These are phyloP conservation scores for Galemys pyrenaicus DNA, from an alignment of 2,113 vertebrate species.

Conservation along the genomic window DNA sequence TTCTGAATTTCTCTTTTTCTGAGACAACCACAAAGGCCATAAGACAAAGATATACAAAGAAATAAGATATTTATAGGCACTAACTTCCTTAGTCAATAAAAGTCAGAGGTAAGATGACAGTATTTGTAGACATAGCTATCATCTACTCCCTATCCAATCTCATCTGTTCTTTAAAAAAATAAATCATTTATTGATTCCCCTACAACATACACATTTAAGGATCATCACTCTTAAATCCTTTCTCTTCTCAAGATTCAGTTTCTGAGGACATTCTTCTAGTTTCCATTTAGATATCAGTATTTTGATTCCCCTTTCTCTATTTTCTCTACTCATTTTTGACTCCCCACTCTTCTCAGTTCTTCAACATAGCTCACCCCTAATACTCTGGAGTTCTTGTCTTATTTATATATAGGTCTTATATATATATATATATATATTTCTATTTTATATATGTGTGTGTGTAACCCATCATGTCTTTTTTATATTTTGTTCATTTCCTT, in stretches of 20 bases:
- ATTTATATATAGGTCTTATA: background rate
- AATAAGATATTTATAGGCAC: background rate
- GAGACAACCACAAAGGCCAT: background rate
- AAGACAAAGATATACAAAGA: background rate
- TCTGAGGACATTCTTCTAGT: background rate
- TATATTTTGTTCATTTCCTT: too few species aligned
- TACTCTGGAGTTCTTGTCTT: background rate
- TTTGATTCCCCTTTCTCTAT: background rate
- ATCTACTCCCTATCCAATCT: background rate
- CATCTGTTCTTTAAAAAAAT: background rate
- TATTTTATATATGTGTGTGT: too few species aligned
- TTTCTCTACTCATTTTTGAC: background rate
- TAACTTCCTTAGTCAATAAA: background rate
- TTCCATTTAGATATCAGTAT: background rate
- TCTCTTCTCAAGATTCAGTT: background rate
- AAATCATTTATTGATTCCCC: background rate
- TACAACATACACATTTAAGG: background rate
- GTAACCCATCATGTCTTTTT: too few species aligned
- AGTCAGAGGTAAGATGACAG: background rate
- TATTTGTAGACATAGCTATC: background rate
- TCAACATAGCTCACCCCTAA: background rate
- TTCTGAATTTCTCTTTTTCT: background rate
- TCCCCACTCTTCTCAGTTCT: background rate
- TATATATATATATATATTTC: too few species aligned
- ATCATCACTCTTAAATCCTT: background rate